A percentile compares a stretch with the other conserved stretches of the same genome.
phyloP scores from a whole-genome alignment of 2,888 invertebrate species.

The Spialia ferax region DNA sequence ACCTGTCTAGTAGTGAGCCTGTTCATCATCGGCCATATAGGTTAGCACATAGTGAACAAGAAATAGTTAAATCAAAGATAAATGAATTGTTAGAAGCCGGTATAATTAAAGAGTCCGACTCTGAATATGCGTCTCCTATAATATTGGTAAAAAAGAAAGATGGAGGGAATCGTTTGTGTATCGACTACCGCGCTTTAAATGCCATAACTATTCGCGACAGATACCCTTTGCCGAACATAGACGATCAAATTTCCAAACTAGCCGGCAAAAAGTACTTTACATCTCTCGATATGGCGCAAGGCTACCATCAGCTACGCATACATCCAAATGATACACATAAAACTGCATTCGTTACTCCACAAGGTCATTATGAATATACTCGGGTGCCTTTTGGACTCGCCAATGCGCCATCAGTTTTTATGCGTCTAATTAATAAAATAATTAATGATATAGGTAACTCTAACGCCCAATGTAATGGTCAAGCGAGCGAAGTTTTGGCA shows the following conservation, averaged over 20 bases:
- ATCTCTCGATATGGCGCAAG: constrained; percentile 45
- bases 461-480: neutral
- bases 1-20: neutral
- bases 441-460: constrained; percentile 31
- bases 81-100: constrained; percentile 46
- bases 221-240: constrained; percentile 50
- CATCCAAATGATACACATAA: constrained; percentile 42
- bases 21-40: neutral
- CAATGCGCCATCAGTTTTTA: constrained; percentile 47
- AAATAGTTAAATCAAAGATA: constrained; percentile 43
- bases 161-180: constrained; percentile 48
- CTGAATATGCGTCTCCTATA: constrained; percentile 48
- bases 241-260: constrained; percentile 47
- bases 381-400: constrained; percentile 48
- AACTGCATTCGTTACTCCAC: constrained; percentile 47
- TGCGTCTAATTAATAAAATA: constrained; percentile 43
- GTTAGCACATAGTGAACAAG: constrained; percentile 42
- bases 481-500: constrained; percentile 12
- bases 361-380: constrained; percentile 48
- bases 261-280: constrained; percentile 49
- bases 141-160: constrained; percentile 50
- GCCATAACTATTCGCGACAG: constrained; percentile 47
- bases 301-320: constrained; percentile 47
- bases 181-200: constrained; percentile 50
- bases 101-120: constrained; percentile 48